These are phyloP conservation scores for Paedocypris sp. DNA, from an alignment of 2,113 vertebrate species.

Conservation along the genomic window DNA sequence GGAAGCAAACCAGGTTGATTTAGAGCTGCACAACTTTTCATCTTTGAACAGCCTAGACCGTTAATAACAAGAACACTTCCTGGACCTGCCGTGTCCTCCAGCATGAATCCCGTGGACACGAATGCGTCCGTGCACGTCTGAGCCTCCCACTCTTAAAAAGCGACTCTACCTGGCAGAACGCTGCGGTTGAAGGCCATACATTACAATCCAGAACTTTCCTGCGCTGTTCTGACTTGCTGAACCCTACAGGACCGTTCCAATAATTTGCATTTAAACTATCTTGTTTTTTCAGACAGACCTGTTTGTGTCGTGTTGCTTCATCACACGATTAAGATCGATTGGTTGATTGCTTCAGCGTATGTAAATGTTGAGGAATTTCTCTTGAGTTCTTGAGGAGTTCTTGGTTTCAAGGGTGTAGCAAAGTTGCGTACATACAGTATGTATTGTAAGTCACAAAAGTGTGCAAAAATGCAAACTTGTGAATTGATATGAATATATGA, in stretches of 20 bases:
- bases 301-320: slow-evolving; percentile 36
- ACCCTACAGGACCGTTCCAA: slow-evolving; percentile 41
- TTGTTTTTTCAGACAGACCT: slow-evolving; percentile 39
- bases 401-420: too few relatives aligned
- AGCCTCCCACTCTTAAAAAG: background rate
- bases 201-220: slow-evolving; percentile 33
- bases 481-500: too few relatives aligned
- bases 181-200: slow-evolving; percentile 3
- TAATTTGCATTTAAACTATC: slow-evolving; percentile 30
- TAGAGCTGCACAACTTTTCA: too few relatives aligned
- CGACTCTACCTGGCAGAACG: slow-evolving; percentile 2
- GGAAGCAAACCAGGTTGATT: too few relatives aligned
- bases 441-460: too few relatives aligned
- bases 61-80: background rate
- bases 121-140: slow-evolving; percentile 18
- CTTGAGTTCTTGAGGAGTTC: too few relatives aligned
- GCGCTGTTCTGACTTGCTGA: slow-evolving; percentile 31
- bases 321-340: too few relatives aligned
- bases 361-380: too few relatives aligned
- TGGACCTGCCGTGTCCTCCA: background rate
- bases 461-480: too few relatives aligned
- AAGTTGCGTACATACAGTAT: too few relatives aligned
- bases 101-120: background rate
- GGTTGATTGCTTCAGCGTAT: too few relatives aligned
- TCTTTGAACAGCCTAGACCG: background rate